Conservation (phyloP, 1,140 invertebrate genomes). For the Tribolium madens region DNA sequence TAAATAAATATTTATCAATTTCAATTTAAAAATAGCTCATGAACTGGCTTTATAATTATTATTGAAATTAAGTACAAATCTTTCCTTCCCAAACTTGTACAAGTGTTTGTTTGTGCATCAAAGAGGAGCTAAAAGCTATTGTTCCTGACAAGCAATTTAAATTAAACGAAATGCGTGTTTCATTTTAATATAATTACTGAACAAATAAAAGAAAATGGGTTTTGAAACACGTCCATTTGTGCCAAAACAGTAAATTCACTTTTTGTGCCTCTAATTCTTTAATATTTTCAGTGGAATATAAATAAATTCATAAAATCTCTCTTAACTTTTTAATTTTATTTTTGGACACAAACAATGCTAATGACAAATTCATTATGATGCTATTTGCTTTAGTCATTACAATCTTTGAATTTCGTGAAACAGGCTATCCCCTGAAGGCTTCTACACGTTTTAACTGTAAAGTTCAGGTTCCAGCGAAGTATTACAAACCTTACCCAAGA, state of each 20-base stretch:
- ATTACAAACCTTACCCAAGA: slow-evolving; percentile 31
- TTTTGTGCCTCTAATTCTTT: too few relatives aligned
- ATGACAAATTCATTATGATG: not conserved
- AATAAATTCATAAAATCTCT: not conserved
- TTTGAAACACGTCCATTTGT: not conserved
- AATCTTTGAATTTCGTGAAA: not conserved
- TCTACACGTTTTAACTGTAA: slow-evolving; percentile 19
- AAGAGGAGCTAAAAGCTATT: not conserved
- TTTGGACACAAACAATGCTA: not conserved
- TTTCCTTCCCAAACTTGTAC: not conserved
- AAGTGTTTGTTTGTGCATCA: not conserved
- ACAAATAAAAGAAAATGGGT: not conserved
- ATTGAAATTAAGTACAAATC: not conserved
- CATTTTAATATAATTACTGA: not conserved
- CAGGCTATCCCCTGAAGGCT: not conserved
- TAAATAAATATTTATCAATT: not conserved
- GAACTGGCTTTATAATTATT: not conserved
- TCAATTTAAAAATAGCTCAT: not conserved
- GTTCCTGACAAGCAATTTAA: not conserved
- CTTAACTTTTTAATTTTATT: not conserved
- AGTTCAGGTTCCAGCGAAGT: slow-evolving; percentile 4
- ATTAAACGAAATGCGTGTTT: not conserved
- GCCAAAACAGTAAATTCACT: not conserved
- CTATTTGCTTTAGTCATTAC: not conserved
- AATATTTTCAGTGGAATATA: not conserved